These are phyloP conservation scores for Fabriciana adippe DNA, from an alignment of 2,888 invertebrate genomes.

Conservation along the genomic window DNA sequence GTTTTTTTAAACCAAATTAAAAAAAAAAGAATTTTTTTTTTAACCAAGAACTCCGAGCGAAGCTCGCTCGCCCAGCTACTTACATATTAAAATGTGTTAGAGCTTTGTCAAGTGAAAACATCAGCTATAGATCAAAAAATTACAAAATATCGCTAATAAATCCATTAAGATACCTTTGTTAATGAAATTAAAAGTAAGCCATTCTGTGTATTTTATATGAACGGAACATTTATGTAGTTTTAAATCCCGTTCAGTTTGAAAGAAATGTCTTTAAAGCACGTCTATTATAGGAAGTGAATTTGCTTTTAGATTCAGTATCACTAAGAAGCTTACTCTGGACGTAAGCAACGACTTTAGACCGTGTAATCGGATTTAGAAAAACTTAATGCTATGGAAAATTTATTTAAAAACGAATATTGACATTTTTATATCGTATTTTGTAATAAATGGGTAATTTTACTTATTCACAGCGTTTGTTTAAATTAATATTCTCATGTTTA, in stretches of 20 bases:
- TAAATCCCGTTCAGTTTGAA: constrained; percentile 10
- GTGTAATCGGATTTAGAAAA: constrained; percentile 41
- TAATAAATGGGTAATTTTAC: not conserved
- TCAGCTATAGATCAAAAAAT: no score
- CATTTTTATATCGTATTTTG: not conserved
- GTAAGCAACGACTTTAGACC: constrained; percentile 40
- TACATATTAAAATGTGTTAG: no score
- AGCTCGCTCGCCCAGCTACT: no score
- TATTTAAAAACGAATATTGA: constrained; percentile 9
- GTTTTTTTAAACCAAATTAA: no score
- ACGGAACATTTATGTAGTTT: not conserved
- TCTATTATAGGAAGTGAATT: constrained; percentile 40
- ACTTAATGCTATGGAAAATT: constrained; percentile 22
- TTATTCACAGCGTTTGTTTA: not conserved
- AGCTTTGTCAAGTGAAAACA: no score
- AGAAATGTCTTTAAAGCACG: constrained; percentile 35
- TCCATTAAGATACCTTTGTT: no score
- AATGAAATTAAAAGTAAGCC: no score
- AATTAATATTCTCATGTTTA: not conserved
- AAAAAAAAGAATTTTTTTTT: no score
- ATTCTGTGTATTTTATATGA: no score
- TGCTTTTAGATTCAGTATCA: constrained; percentile 40
- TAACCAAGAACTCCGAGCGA: no score
- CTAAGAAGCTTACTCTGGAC: constrained; percentile 43
- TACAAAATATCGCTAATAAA: no score